phyloP scores from a whole-genome alignment of 2,888 invertebrate species.

The Hermodice carunculata region DNA sequence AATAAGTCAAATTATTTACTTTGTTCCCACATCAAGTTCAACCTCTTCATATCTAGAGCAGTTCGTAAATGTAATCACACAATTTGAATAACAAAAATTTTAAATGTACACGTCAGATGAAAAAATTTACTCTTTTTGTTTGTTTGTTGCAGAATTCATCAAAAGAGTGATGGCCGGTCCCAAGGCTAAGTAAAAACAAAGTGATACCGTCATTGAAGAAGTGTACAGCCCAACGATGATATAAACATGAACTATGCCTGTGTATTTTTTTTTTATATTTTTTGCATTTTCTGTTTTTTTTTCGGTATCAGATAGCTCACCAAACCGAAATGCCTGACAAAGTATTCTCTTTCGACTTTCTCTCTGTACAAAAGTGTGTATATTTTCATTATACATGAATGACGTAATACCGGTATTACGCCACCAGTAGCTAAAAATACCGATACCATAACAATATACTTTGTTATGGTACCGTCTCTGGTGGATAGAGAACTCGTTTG shows the following conservation, averaged over 20 bases:
- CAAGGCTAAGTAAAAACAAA: constrained; percentile 51
- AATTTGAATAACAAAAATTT: too few species aligned
- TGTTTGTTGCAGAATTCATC: constrained; percentile 93
- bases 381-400: constrained; percentile 9
- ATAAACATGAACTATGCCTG: too few species aligned
- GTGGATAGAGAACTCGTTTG: too few species aligned
- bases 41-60: too few species aligned
- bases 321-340: constrained; percentile 16
- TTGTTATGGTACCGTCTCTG: too few species aligned
- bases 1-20: too few species aligned
- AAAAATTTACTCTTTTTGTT: constrained; percentile 60
- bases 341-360: constrained; percentile 24
- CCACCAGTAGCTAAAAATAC: too few species aligned
- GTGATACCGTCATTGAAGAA: constrained; percentile 3
- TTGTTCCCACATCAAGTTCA: not conserved
- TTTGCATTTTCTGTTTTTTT: too few species aligned
- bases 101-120: not conserved
- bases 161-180: constrained; percentile 91
- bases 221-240: constrained; percentile 21
- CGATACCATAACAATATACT: too few species aligned
- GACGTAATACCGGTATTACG: constrained; percentile 33
- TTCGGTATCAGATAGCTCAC: constrained; percentile 10
- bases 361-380: constrained; percentile 16
- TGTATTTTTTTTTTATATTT: too few species aligned
- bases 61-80: too few species aligned